Base-by-base conservation (phyloP, 2,113 vertebrate species). In the Myanophis thanlyinensis region DNA sequence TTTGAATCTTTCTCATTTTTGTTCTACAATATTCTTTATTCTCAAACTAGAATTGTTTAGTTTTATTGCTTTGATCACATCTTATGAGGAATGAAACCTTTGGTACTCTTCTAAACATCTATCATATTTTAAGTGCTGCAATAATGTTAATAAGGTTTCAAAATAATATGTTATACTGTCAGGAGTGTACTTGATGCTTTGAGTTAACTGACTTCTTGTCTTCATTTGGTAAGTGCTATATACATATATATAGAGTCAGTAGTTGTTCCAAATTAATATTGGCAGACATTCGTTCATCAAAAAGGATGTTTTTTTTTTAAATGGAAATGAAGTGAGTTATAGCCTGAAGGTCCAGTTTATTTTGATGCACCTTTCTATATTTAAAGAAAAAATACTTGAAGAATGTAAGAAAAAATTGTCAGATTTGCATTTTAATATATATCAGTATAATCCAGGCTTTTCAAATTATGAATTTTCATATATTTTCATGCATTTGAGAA, bases 71-170 rank as follows among this genome's bases (percentile, higher is more conserved):
- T 89, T 93, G 15, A 89, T 67, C 18, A 85, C 89, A 93, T 46
- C 53, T 85, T 30, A 91, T 84, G 53, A 89, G n/a, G 30, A 80
- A 93, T 67, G 53, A 47, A 93, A n/a, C 52, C 23, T 59, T 35
- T 85, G 25, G 23, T 59, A 87, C 49, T 51, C 86, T 91, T 91
- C 87, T 85, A 91, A 85, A 85, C 67, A 89, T 88, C 67, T 67
- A 91, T 91, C 73, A 53, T 54, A 93, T 54, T 62, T 91, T 89
- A 85, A 80, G 67, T 67, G n/a, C 2, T n/a, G 47, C 47, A 85
- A 86, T 85, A 91, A 91, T 91, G 90, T 86, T 93, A 89, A 91
- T 91, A 89, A 46, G 87, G 59, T 91, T 54, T 91, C 87, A 93
- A 85, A 93, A 91, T 89, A 89, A 89, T 89, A 49, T 89, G 86